phyloP scores from a whole-genome alignment of 2,113 vertebrate genomes.

The Gymnogyps californianus region DNA sequence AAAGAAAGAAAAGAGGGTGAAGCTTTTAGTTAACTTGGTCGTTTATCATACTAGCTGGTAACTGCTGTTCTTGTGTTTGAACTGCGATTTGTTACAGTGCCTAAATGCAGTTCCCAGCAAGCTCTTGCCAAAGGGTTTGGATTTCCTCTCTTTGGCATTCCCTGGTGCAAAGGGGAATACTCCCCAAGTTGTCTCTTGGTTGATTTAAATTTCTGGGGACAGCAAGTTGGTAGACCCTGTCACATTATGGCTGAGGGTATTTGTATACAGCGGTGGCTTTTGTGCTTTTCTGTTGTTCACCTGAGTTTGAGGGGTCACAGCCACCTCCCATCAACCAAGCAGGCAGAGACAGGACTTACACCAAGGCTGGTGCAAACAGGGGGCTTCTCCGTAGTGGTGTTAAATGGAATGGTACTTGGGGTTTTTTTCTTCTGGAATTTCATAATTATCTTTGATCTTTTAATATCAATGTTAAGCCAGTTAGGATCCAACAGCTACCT shows the following conservation, averaged over 20 bases:
- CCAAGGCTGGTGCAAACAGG: background rate
- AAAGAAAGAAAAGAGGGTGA: background rate
- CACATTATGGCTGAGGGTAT: rapidly evolving
- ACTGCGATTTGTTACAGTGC: background rate
- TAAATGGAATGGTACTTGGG: background rate
- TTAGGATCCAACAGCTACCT: background rate
- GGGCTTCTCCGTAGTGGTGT: rapidly evolving
- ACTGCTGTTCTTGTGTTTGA: background rate
- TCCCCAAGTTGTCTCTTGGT: background rate
- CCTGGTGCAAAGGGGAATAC: rapidly evolving
- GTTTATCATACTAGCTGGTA: background rate
- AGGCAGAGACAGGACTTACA: rapidly evolving
- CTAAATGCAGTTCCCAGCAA: background rate
- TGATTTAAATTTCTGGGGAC: rapidly evolving
- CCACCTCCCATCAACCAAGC: rapidly evolving
- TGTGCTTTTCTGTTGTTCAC: background rate
- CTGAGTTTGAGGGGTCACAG: background rate
- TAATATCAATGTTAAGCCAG: no score
- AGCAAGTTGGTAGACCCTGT: no score
- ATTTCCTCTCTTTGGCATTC: background rate
- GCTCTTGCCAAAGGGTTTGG: background rate
- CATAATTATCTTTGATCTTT: background rate
- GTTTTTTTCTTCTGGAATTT: background rate
- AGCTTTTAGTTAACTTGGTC: background rate
- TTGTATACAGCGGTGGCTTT: rapidly evolving